Evolutionary conservation across 2,888 invertebrate species (phyloP).

Genomic region (Biston betularia): DNA sequence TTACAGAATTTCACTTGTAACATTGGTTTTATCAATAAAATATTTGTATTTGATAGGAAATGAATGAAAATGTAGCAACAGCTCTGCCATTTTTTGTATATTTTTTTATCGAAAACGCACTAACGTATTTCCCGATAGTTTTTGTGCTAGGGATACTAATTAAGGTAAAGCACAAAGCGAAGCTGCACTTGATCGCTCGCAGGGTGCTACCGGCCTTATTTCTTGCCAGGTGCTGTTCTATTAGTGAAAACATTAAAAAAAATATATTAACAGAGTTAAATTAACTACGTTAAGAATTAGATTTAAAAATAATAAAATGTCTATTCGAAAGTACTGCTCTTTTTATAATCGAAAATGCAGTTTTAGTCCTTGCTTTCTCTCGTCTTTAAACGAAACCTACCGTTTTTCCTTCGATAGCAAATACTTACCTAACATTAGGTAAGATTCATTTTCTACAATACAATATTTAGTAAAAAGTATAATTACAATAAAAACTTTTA

Average conservation of each 20-base stretch:
- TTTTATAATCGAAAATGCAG: constrained; percentile 36
- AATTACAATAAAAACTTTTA: constrained; percentile 6
- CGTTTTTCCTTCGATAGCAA: neutral
- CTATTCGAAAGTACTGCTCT: constrained; percentile 35
- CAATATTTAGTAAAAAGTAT: neutral
- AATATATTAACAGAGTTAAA: constrained; percentile 18
- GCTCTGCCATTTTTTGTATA: no score
- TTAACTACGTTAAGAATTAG: constrained; percentile 14
- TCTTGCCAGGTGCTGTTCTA: constrained; percentile 2
- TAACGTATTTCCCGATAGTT: no score
- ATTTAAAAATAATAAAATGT: constrained; percentile 47
- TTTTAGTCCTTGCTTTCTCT: constrained; percentile 4
- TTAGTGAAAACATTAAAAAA: constrained; percentile 27
- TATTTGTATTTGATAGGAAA: no score
- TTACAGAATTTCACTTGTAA: no score
- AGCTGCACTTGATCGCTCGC: neutral
- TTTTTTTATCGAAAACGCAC: neutral
- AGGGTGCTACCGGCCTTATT: neutral
- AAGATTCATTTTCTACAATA: neutral
- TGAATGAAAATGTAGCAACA: no score
- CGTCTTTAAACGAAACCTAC: neutral
- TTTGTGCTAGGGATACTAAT: neutral
- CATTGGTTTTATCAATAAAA: no score
- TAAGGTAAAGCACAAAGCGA: no score
- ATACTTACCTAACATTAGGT: neutral